Percentiles rank a stretch among this genome's conserved stretches.
Evolutionary conservation across 2,888 invertebrate genomes (phyloP).

Genomic region (Timandra comae): DNA sequence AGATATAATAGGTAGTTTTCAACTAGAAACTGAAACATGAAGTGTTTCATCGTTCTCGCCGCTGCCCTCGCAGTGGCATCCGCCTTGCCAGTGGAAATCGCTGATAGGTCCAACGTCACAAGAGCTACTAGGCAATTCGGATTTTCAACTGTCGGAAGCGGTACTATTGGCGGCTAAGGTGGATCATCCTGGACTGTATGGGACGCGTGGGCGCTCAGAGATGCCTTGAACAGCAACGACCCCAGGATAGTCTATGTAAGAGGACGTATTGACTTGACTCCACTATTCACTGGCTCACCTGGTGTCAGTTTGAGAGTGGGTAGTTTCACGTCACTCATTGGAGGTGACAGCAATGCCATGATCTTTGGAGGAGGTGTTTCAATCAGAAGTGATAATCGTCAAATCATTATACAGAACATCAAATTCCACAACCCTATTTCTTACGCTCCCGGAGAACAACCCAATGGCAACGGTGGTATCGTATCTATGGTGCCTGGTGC

Average conservation of each 20-base stretch:
- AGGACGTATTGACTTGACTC: slow-evolving; percentile 8
- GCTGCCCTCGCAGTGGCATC: slow-evolving; percentile 2
- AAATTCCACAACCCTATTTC: slow-evolving; percentile 7
- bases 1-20: too few species aligned
- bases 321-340: slow-evolving; percentile 6
- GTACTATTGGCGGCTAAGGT: slow-evolving; percentile 8
- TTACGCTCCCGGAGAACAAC: slow-evolving; percentile 7
- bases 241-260: slow-evolving; percentile 6
- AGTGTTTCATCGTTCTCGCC: slow-evolving; percentile 1
- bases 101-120: background rate
- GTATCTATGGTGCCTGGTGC: background rate
- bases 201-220: slow-evolving; percentile 11
- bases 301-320: slow-evolving; percentile 9
- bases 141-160: slow-evolving; percentile 2
- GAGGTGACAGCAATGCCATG: slow-evolving; percentile 7
- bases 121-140: slow-evolving; percentile 2
- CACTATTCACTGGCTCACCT: slow-evolving; percentile 9
- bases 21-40: too few species aligned
- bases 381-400: background rate
- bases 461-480: slow-evolving; percentile 4
- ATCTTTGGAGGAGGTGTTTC: slow-evolving; percentile 8
- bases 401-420: slow-evolving; percentile 8
- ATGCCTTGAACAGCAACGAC: slow-evolving; percentile 2
- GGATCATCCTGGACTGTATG: slow-evolving; percentile 10
- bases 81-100: slow-evolving; percentile 3